Base-by-base conservation (phyloP, 2,797 vertebrate species). In the Pseudomugil gertrudae region DNA sequence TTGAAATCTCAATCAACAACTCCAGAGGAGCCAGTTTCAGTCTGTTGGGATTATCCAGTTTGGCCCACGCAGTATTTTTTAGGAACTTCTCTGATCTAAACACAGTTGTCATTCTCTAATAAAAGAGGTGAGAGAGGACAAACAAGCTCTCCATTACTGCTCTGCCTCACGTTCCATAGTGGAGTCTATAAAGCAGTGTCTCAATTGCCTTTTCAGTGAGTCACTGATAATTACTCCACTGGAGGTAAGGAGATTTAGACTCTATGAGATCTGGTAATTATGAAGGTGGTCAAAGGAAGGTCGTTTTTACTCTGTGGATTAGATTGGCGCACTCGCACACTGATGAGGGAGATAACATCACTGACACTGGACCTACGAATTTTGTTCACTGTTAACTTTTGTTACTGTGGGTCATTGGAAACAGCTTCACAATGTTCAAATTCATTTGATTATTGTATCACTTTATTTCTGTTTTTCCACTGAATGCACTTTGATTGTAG, bases 191-290 rank as follows among this genome's bases (percentile, higher is more conserved):
- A 90, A 90, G 76, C 84, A 69, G 80, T 32, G 85, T 88, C 88
- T 86, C 89, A 84, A 91, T 87, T 88, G 87, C 84, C 87, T 89
- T 88, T 90, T 90, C 90, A 92, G 72, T 84, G 88, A 90, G 83
- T 87, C 86, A 87, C 85, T 81, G 84, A 92, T 93, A 93, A 92
- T 93, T 90, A 92, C 90, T 86, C 74, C 87, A 86, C 84, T 87
- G 84, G 86, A 90, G 86, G 83, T 89, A 88, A 87, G 77, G 88
- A 89, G 88, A 90, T 90, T 92, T 90, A 90, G 87, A 84, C 84
- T 82, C 77, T 71, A 67, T 73, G 87, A 84, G 89, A 81, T 87
- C 66, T 86, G 79, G 90, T 90, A 86, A 91, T 92, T 90, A 90
- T 86, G 84, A 87, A 86, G 79, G 78, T 89, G 90, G 89, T 89